A percentile compares a stretch with the other conserved stretches of the same genome.
Conservation (phyloP, 2,888 invertebrate genomes). For the Microctonus hyperodae region DNA sequence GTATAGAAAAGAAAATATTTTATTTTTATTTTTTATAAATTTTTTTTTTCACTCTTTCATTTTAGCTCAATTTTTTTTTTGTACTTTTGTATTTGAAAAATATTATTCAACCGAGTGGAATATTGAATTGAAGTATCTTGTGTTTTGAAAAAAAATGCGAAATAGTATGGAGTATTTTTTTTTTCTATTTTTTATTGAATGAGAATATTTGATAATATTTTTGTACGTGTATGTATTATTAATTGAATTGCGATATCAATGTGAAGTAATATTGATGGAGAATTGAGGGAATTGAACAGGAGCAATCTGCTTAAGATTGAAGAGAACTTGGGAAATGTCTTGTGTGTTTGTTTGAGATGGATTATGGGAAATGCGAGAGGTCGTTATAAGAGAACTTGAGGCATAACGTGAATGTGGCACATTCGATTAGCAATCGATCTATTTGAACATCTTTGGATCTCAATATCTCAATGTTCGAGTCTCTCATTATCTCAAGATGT, state of each 20-base stretch:
- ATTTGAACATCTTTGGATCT: slow-evolving; percentile 3
- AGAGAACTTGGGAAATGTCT: slow-evolving; percentile 15
- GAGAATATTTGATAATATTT: neutral
- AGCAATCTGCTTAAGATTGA: neutral
- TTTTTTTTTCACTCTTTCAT: neutral
- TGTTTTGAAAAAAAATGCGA: neutral
- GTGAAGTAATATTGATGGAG: neutral
- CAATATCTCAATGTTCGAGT: slow-evolving; percentile 3
- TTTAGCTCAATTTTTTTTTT: neutral
- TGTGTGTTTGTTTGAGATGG: slow-evolving; percentile 4
- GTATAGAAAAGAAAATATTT: slow-evolving; percentile 13
- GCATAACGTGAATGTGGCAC: slow-evolving; percentile 19
- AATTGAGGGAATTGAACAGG: neutral
- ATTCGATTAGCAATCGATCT: slow-evolving; percentile 24
- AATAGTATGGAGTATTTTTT: neutral
- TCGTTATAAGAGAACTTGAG: neutral
- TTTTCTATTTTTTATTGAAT: neutral
- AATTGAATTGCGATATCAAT: slow-evolving; percentile 12
- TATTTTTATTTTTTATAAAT: neutral
- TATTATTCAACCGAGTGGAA: neutral
- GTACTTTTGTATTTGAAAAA: neutral
- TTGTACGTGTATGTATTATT: neutral
- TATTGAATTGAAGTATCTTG: neutral
- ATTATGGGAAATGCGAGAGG: neutral
- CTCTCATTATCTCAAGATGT: neutral